These are phyloP conservation scores for Tetragonula clypearis DNA, from an alignment of 1,140 invertebrate species.

Conservation along the genomic window DNA sequence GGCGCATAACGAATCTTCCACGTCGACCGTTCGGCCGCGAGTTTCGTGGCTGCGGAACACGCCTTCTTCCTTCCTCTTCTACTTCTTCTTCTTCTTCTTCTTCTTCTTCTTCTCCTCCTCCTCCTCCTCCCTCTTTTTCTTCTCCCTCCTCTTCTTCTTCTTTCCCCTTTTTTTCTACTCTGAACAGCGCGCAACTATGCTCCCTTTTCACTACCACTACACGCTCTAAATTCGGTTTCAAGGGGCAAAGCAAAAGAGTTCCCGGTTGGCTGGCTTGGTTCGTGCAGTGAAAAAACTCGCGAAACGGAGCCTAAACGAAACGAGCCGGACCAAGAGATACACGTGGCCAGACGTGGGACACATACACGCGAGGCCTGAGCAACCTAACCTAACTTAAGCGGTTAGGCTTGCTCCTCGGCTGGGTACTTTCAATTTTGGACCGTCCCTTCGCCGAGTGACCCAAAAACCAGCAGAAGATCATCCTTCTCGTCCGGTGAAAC, in stretches of 20 bases:
- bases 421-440: slow-evolving; percentile 48
- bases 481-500: neutral
- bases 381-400: slow-evolving; percentile 42
- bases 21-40: slow-evolving; percentile 35
- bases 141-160: neutral
- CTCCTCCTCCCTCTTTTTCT: neutral
- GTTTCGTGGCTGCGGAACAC: slow-evolving; percentile 41
- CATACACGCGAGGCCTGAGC: slow-evolving; percentile 40
- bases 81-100: neutral
- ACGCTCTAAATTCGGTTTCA: slow-evolving; percentile 62
- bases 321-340: slow-evolving; percentile 41
- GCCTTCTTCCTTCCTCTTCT: neutral
- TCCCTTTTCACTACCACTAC: slow-evolving; percentile 50
- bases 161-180: neutral
- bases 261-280: slow-evolving; percentile 34
- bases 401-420: slow-evolving; percentile 33
- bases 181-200: slow-evolving; percentile 7
- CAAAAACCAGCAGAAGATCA: slow-evolving; percentile 18
- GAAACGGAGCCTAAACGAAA: slow-evolving; percentile 47
- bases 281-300: slow-evolving; percentile 57
- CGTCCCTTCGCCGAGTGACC: slow-evolving; percentile 38
- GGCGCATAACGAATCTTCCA: slow-evolving; percentile 38
- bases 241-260: slow-evolving; percentile 56
- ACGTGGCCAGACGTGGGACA: slow-evolving; percentile 60
- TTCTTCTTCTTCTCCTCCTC: neutral